Evolutionary conservation across 1,140 invertebrate species (phyloP).

Genomic region (Orussus abietinus): DNA sequence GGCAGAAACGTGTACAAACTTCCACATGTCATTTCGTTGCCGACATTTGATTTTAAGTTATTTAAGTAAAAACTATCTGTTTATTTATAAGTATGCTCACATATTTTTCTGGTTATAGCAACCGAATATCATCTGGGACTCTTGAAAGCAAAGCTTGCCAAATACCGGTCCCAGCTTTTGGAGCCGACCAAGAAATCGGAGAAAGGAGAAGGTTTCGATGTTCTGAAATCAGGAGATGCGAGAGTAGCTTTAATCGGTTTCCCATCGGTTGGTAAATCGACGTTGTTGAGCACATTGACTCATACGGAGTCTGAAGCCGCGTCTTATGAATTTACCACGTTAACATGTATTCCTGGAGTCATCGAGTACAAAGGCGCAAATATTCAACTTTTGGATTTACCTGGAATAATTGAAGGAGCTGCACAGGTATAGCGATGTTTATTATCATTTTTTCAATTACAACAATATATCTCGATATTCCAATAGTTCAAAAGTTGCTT

Average conservation of each 20-base stretch:
- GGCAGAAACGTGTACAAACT: background rate
- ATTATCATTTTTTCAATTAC: too few relatives aligned
- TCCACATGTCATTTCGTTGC: too few relatives aligned
- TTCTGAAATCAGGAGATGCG: conserved; percentile 98
- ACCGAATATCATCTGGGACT: conserved; percentile 99
- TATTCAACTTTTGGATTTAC: conserved; percentile 96
- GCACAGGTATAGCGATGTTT: conserved; percentile 75
- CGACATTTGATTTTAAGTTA: too few relatives aligned
- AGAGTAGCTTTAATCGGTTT: conserved; percentile 97
- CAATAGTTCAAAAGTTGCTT: too few relatives aligned
- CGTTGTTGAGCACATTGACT: conserved; percentile 87
- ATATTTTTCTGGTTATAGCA: conserved; percentile 63
- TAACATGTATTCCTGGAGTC: conserved; percentile 99
- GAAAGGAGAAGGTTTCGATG: conserved; percentile 99
- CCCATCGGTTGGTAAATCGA: conserved; percentile 96
- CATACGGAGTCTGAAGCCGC: conserved; percentile 94
- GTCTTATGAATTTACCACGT: conserved; percentile 97
- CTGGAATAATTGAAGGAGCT: conserved; percentile 96
- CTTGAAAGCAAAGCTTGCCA: conserved; percentile 97
- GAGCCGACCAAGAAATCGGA: conserved; percentile 94
- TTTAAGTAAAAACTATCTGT: too few relatives aligned
- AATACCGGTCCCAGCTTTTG: conserved; percentile 91
- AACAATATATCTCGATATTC: too few relatives aligned
- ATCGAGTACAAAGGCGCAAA: conserved; percentile 98
- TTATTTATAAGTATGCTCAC: too few relatives aligned